These are phyloP conservation scores for Argentina silus DNA, from an alignment of 2,797 vertebrate genomes.

Conservation along the genomic window DNA sequence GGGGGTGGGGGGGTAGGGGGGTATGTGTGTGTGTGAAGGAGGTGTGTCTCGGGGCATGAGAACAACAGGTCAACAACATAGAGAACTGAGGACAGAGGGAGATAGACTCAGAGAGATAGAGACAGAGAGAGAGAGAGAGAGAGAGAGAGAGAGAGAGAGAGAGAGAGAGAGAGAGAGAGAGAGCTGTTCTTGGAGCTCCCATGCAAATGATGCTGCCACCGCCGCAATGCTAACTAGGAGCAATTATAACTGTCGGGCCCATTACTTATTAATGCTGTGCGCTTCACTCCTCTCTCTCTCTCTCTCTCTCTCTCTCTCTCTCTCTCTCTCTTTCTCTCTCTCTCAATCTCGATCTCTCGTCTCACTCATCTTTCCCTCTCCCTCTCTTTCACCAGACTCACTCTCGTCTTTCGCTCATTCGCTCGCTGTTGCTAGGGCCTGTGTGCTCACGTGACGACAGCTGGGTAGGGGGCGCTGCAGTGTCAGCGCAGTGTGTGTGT, in stretches of 20 bases:
- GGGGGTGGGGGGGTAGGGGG: constrained; percentile 35
- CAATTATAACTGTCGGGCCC: constrained; percentile 75
- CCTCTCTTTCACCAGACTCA: constrained; percentile 66
- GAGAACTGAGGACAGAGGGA: neutral
- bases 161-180: constrained; percentile 4
- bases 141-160: constrained; percentile 4
- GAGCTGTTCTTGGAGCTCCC: too few relatives aligned
- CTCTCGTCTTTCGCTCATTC: constrained; percentile 66
- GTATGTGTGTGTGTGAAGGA: too few relatives aligned
- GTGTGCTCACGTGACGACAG: constrained; percentile 76
- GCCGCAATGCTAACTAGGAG: neutral
- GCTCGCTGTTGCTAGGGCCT: constrained; percentile 82
- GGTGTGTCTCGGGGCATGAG: neutral
- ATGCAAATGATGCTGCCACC: too few relatives aligned
- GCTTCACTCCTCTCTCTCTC: constrained; percentile 33
- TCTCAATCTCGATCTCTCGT: neutral
- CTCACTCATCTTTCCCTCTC: constrained; percentile 33
- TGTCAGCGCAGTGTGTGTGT: constrained; percentile 29
- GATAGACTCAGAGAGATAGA: constrained; percentile 27
- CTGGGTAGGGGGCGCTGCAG: constrained; percentile 76
- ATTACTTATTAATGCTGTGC: constrained; percentile 84
- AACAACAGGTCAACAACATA: neutral
- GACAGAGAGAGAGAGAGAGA: constrained; percentile 11
- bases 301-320: constrained; percentile 52
- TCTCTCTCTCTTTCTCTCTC: constrained; percentile 37